These are phyloP conservation scores for Sturmia bella DNA, from an alignment of 2,888 invertebrate genomes.

Conservation along the genomic window DNA sequence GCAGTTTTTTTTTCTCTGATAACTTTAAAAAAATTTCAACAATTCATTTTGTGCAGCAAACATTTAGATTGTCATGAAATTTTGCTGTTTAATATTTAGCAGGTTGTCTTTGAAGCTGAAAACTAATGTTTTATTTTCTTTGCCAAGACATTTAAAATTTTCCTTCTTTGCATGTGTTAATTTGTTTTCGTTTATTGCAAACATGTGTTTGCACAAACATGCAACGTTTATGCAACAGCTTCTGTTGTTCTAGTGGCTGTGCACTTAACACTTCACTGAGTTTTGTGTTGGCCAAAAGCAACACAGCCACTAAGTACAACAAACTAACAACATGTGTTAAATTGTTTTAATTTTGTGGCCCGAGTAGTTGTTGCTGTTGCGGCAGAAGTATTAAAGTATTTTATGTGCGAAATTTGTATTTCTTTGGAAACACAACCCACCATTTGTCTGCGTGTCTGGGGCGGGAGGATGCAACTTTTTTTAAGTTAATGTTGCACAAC, in stretches of 20 bases:
- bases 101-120: too few species aligned
- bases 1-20: neutral
- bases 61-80: too few species aligned
- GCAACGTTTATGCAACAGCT: slow-evolving; percentile 54
- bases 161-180: slow-evolving; percentile 27
- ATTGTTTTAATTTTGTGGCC: slow-evolving; percentile 16
- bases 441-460: slow-evolving; percentile 14
- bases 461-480: slow-evolving; percentile 58
- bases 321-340: slow-evolving; percentile 54
- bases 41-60: too few species aligned
- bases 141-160: neutral
- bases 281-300: slow-evolving; percentile 45
- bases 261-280: slow-evolving; percentile 54
- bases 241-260: slow-evolving; percentile 22
- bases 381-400: slow-evolving; percentile 31
- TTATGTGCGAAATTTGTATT: slow-evolving; percentile 44
- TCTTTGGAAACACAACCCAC: slow-evolving; percentile 29
- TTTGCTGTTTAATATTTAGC: too few species aligned
- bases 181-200: neutral
- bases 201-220: neutral
- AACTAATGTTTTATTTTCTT: neutral
- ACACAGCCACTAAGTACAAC: slow-evolving; percentile 11
- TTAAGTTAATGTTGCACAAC: slow-evolving; percentile 66
- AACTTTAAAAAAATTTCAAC: too few species aligned
- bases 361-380: slow-evolving; percentile 10